Percentiles rank a stretch among this genome's conserved stretches.
These are phyloP conservation scores for Probaryconus sp. DNA, from an alignment of 1,140 invertebrate genomes.

Conservation along the genomic window DNA sequence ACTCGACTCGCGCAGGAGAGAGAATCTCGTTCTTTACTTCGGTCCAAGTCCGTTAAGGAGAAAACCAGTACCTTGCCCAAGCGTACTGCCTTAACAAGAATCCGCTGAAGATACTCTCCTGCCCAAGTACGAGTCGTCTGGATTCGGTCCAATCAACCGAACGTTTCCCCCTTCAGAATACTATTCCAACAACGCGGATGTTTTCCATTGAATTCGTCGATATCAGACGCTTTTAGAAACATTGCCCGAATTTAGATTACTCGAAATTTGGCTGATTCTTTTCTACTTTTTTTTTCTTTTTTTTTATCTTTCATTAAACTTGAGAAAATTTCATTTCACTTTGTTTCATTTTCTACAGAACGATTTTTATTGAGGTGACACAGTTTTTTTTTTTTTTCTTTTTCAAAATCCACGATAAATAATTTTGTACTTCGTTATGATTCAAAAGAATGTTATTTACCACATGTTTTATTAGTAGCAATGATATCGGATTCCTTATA, in stretches of 20 bases:
- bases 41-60: conserved; percentile 71
- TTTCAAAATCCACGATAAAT: no score
- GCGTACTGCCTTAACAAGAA: conserved; percentile 49
- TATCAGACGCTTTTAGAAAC: no score
- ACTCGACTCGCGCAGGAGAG: conserved; percentile 22
- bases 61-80: conserved; percentile 67
- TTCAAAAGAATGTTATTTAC: conserved; percentile 71
- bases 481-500: conserved; percentile 87
- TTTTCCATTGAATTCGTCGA: conserved; percentile 5
- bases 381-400: no score
- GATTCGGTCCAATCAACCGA: conserved; percentile 46
- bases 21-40: conserved; percentile 63
- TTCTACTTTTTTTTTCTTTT: no score
- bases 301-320: no score
- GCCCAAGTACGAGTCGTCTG: conserved; percentile 27
- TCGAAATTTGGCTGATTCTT: no score
- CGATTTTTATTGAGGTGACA: no score
- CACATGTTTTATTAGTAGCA: conserved; percentile 83
- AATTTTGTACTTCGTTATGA: background rate
- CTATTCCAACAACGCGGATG: conserved; percentile 37
- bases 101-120: conserved; percentile 13
- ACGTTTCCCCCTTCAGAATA: conserved; percentile 13
- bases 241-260: background rate
- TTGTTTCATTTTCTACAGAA: no score
- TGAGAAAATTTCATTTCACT: no score